phyloP scores from a whole-genome alignment of 1,140 invertebrate species.

The Ips nitidus region DNA sequence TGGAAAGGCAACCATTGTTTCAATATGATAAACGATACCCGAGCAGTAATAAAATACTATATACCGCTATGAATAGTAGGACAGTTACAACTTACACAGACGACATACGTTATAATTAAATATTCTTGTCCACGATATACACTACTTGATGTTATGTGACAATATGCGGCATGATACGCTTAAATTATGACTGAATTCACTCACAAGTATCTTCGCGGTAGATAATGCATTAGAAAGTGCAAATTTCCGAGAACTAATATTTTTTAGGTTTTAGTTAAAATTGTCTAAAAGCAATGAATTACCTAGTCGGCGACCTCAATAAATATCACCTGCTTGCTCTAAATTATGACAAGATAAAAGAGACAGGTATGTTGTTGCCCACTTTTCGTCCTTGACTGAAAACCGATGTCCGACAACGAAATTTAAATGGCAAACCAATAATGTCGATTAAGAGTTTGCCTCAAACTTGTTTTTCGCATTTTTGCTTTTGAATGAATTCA shows the following conservation, averaged over 20 bases:
- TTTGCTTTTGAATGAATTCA: background rate
- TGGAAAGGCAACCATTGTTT: no score
- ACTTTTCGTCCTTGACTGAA: conserved; percentile 1
- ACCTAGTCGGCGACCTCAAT: background rate
- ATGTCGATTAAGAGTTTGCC: background rate
- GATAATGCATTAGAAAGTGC: background rate
- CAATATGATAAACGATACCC: no score
- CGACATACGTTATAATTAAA: conserved; percentile 1
- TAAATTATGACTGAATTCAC: background rate
- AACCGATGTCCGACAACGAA: conserved; percentile 1
- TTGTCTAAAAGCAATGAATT: background rate
- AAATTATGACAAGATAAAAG: background rate
- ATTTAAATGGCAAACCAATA: background rate
- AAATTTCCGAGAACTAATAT: background rate
- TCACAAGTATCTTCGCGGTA: background rate
- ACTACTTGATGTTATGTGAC: conserved; percentile 2
- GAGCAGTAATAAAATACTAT: no score
- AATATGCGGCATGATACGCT: background rate
- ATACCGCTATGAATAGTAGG: background rate
- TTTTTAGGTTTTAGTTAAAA: background rate
- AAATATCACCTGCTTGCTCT: background rate
- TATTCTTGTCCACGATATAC: background rate
- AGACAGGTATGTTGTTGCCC: conserved; percentile 1
- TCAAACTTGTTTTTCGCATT: conserved; percentile 2
- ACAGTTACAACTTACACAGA: background rate